Base-by-base conservation (phyloP, 2,888 invertebrate species). In the Margaritifera margaritifera region DNA sequence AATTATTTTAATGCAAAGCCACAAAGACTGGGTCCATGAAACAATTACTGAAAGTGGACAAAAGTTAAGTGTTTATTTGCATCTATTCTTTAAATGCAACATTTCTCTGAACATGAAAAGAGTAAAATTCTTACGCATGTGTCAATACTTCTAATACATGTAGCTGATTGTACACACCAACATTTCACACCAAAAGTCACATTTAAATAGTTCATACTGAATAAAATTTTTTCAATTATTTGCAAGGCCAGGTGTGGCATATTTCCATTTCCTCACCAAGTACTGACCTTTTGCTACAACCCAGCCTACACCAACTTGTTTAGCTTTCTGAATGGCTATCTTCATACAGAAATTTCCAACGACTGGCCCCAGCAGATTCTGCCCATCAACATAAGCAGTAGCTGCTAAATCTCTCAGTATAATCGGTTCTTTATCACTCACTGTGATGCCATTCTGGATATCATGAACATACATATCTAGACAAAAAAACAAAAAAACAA, bases 391-490 rank as follows among this genome's bases (percentile, higher is more conserved):
- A 92, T 90, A 90, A 3, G 92, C 92, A 56, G 92, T 91, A 4
- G 91, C 87, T 4, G 80, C 85, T 0, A 86, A 93, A 85, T 96
- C 94, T 75, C 93, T 94, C n/a, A 95, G 81, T 22, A 96, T 90
- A 64, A 86, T 86, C 0, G 96, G 96, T 67, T 91, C 91, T 1
- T 92, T 94, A 57, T 85, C 79, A 55, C 79, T 75, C 6, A 74
- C 78, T 19, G 87, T 94, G 0, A 93, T 91, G 2, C 93, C 93
- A 2, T 90, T 90, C 54, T 92, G 81, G 52, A 96, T 92, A 86
- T 96, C 96, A 81, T 93, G 92, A 1, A 95, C 92, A 90, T 96
- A 96, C 92, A 94, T 93, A 85, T 94, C 94, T 92, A 92, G 5
- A 91, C 76, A 20, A 65, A 25, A 20, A 65, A n/a, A n/a, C n/a